Evolutionary conservation across 2,113 vertebrate genomes (phyloP), one percentile per base, ranked within the genome.

Genomic region (Oreochromis tanganicae): DNA sequence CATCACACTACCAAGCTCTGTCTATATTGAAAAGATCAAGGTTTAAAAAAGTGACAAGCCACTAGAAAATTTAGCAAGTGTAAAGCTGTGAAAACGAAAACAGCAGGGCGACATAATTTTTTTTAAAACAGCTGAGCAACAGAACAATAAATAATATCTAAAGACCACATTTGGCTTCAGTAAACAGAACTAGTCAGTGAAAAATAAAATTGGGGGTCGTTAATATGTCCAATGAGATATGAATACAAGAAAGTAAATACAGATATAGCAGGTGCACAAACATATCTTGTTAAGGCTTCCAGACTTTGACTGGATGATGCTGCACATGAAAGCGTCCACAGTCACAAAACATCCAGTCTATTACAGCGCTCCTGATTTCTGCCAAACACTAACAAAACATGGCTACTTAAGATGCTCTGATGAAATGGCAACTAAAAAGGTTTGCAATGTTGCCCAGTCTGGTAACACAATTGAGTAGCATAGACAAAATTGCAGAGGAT

Each of bases 361-460:
- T 50, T 50, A 50, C 27, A 50, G 16, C 14, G 0, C 71, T 75
- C 43, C 24, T 5, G 24, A 46, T 50, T 50, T 78, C 27, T 78
- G 43, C 46, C 46, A 21, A 68, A 38, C 63, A 68, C 43, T 56
- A 87, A 75, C 36, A 16, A 73, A 85, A 11, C 56, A 86, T 56
- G 52, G 71, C 82, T 48, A 56, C 52, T 82, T 78, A 41, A 90
- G 80, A 80, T 36, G 2, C 83, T 84, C 83, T 87, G 86, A 41
- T 41, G 14, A 89, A 91, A 88, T 82, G 57, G 84, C 82, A 86
- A 71, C 82, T 50, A 89, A 82, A 41, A 89, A 59, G 36, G 54
- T 86, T 43, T 71, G 88, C 87, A 90, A 90, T 56, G 82, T 63
- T 87, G 89, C 88, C 90, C 86, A 89, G 73, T 71, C 54, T 27